Percentiles rank a stretch among this genome's conserved stretches.
Evolutionary conservation across 2,113 vertebrate genomes (phyloP).

Genomic region (Dromiciops gliroides): DNA sequence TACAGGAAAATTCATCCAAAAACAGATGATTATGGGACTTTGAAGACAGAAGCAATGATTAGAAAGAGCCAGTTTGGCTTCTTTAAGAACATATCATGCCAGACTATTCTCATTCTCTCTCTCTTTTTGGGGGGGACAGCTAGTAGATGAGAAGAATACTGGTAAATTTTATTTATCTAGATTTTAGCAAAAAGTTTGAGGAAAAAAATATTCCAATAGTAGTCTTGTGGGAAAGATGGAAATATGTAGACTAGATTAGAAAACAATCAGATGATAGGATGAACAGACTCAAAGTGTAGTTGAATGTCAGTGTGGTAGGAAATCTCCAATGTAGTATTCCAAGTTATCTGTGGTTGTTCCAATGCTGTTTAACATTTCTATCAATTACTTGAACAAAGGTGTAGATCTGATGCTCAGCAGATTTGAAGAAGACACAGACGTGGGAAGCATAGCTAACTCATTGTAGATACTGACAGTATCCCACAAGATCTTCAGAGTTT

Average conservation of each 20-base stretch:
- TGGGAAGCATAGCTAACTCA: background rate
- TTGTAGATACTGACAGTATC: background rate
- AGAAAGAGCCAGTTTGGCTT: background rate
- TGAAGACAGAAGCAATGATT: background rate
- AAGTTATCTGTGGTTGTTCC: background rate
- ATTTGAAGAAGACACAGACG: background rate
- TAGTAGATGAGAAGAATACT: background rate
- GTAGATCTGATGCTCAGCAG: background rate
- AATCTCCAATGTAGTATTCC: background rate
- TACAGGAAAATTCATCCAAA: background rate
- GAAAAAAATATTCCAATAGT: background rate
- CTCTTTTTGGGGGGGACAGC: no score
- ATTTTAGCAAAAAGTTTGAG: background rate
- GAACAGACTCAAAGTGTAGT: background rate
- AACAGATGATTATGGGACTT: background rate
- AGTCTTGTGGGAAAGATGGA: background rate
- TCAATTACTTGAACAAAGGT: background rate
- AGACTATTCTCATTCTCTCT: background rate
- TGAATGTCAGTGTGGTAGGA: background rate
- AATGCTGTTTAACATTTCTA: background rate
- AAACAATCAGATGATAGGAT: background rate
- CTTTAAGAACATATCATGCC: background rate
- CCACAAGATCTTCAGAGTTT: background rate
- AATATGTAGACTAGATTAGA: background rate
- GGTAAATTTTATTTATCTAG: background rate